Percentiles rank a stretch among this genome's conserved stretches.
Conservation (phyloP, 2,113 vertebrate genomes). For the Glaucidium brasilianum region DNA sequence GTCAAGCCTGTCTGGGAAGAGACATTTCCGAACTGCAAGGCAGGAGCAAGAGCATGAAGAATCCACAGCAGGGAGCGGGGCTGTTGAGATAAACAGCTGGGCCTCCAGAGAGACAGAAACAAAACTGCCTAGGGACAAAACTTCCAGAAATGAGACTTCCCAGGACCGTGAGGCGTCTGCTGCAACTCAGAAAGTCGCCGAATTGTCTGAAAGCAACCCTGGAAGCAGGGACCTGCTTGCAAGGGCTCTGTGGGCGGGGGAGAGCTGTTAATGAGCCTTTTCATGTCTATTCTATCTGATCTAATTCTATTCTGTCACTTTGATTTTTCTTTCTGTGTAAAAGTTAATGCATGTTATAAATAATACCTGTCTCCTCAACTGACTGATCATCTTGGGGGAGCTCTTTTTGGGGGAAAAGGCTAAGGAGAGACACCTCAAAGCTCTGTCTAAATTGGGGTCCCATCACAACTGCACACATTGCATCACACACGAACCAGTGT, state of each 20-base stretch:
- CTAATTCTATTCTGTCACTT: slow-evolving; percentile 61
- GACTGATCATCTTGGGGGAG: slow-evolving; percentile 38
- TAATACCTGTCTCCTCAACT: neutral
- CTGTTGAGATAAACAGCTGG: neutral
- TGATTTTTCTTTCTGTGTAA: slow-evolving; percentile 40
- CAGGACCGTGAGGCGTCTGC: neutral
- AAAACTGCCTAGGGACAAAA: neutral
- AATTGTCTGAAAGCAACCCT: slow-evolving; percentile 4
- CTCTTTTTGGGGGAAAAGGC: neutral
- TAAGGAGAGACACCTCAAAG: neutral
- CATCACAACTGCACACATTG: neutral
- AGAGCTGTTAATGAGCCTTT: slow-evolving; percentile 65
- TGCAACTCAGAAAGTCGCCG: neutral
- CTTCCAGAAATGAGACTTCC: neutral
- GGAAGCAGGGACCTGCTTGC: neutral
- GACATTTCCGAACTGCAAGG: neutral
- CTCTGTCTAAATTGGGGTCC: slow-evolving; percentile 11
- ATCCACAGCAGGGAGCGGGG: neutral
- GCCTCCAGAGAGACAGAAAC: neutral
- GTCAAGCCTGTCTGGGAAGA: neutral
- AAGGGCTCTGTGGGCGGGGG: neutral
- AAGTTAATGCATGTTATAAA: slow-evolving; percentile 53
- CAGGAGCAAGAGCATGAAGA: neutral
- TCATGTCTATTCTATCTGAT: slow-evolving; percentile 57
- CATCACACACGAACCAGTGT: fast-evolving